Evolutionary conservation across 2,888 invertebrate genomes (phyloP), one percentile per base, ranked within the genome.

Genomic region (Oscheius sp.): DNA sequence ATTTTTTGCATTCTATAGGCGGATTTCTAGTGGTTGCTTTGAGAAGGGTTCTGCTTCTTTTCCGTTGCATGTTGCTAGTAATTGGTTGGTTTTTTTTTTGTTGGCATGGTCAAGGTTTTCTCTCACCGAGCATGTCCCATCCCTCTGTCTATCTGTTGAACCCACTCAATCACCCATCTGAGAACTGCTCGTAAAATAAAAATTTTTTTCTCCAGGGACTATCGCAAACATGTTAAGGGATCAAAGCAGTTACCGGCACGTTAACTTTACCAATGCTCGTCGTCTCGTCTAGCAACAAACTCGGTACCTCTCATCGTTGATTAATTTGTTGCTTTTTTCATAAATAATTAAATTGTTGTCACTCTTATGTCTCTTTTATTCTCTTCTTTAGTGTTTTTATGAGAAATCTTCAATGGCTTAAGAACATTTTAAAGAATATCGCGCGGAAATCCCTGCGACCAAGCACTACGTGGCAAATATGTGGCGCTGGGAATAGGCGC

Each of bases 211-310:
- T 54, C 32, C 54, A 54, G 54, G 33, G 54, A 54, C 30, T 54
- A 54, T 33, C 54, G 54, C 54, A 54, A 54, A 54, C 54, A 49
- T 51, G 84, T 87, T 75, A 84, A 88, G 88, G 70, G 88, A 88
- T 75, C 87, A 88, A 66, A 88, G 87, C 56, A 88, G 88, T 80
- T 88, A 87, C 72, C 83, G 88, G 65, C 88, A 88, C 76, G 88
- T 88, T 8, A 78, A 74, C 38, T 54, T 33, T 36, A 33, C 30
- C 54, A 54, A 30, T 24, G 17, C 20, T n/a, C 47, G 45, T 17
- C 47, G 45, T 17, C 20, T 54, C n/a, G 32, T 33, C 14, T 30
- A 17, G n/a, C n/a, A n/a, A n/a, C n/a, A n/a, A n/a, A n/a, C n/a
- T n/a, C n/a, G n/a, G 57, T 20, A 32, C 38, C 12, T 57, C 38